Evolutionary conservation across 2,888 invertebrate species (phyloP), one percentile per base, ranked within the genome.

Genomic region (Trissolcus japonicus): DNA sequence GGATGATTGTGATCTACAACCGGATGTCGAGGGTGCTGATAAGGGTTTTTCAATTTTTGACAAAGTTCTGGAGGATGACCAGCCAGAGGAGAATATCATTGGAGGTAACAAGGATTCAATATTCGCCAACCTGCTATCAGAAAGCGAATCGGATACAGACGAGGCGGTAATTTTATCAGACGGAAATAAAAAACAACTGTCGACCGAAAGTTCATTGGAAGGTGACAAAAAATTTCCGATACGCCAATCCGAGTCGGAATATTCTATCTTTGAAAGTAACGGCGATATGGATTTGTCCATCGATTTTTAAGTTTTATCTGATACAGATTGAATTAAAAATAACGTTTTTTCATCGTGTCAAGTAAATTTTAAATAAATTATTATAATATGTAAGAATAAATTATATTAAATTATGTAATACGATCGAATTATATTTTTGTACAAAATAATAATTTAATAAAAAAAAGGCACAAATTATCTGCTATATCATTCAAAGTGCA

Each of bases 231-330:
- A 35, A 35, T 11, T 1, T 35, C 35, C 35, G 6, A 35, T 11
- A 2, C 35, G 35, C 7, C 17, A 51, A 19, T 25, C 25, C 53
- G 7, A 21, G 14, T 16, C 53, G 7, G 40, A 55, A 66, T 21
- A 60, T 40, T 61, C 54, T 11, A 50, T 74, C 6, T 74, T 74
- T 19, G 61, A 74, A 67, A 66, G 60, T 41, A 61, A 66, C 2
- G 66, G 80, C 14, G 83, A 84, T 41, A 59, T 83, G n/a, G 80
- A 83, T 60, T 16, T 79, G 4, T 48, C 76, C 17, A 57, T 84
- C 7, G 80, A 82, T 19, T 81, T 84, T 78, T 84, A 65, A 55
- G 25, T 29, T 2, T 51, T 66, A 14, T 16, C 46, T 46, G 2
- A n/a, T 46, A 6, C n/a, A 6, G 1, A 16, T 1, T 6, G 1